A percentile compares a stretch with the other conserved stretches of the same genome.
phyloP scores from a whole-genome alignment of 2,888 invertebrate genomes.

The Hedychridium roseum region DNA sequence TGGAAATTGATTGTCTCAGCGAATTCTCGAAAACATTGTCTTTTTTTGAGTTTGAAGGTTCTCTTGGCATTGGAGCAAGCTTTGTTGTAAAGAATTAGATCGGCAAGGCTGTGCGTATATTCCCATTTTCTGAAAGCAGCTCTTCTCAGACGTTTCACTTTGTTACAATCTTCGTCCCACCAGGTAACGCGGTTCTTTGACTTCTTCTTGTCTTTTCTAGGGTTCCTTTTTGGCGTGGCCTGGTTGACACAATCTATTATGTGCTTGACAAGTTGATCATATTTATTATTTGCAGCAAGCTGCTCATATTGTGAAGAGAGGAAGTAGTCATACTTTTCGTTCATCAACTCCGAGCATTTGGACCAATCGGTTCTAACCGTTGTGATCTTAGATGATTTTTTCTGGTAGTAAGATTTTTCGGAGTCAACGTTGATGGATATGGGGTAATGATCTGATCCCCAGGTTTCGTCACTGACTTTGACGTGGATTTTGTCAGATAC shows the following conservation, averaged over 20 bases:
- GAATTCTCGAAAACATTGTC: constrained; percentile 6
- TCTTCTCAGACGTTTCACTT: constrained; percentile 1
- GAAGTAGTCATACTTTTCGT: background rate
- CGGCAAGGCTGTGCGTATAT: background rate
- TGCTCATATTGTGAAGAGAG: background rate
- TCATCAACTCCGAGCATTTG: background rate
- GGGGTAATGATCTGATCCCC: constrained; percentile 9
- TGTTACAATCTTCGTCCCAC: constrained; percentile 20
- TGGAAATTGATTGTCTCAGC: background rate
- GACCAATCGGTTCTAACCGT: constrained; percentile 1
- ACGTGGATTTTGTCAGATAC: background rate
- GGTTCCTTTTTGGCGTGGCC: constrained; percentile 1
- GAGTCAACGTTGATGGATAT: background rate
- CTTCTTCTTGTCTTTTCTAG: background rate
- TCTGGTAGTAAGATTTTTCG: constrained; percentile 1
- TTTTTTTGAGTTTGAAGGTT: constrained; percentile 4
- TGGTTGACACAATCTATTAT: background rate
- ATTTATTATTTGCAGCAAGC: background rate
- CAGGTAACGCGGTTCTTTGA: constrained; percentile 10
- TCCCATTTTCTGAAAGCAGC: constrained; percentile 5
- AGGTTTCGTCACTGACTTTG: constrained; percentile 1
- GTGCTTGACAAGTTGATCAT: constrained; percentile 1
- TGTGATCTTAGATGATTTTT: background rate
- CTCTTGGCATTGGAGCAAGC: background rate
- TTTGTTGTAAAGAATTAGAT: constrained; percentile 5